A percentile compares a stretch with the other conserved stretches of the same genome.
Conservation (phyloP, 2,888 invertebrate species). For the Oligia fasciuncula region DNA sequence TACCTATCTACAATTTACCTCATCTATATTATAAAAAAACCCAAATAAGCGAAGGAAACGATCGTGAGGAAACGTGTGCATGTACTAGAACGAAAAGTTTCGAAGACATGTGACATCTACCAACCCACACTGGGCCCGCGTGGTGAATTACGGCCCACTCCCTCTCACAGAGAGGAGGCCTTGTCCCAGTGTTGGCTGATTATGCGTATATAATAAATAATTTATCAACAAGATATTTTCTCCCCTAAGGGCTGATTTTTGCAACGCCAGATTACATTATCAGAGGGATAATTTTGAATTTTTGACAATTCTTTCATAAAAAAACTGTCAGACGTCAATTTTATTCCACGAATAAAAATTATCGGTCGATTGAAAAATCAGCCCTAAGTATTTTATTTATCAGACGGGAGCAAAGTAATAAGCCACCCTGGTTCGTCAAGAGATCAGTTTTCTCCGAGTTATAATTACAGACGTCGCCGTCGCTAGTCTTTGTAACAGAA, state of each 20-base stretch:
- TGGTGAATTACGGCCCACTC: not conserved
- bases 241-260: not conserved
- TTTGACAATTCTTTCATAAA: too few relatives aligned
- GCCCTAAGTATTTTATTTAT: slow-evolving; percentile 14
- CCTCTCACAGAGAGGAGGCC: not conserved
- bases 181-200: not conserved
- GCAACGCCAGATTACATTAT: too few relatives aligned
- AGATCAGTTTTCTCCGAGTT: slow-evolving; percentile 48
- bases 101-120: too few relatives aligned
- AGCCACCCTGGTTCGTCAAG: slow-evolving; percentile 43
- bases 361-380: too few relatives aligned
- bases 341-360: too few relatives aligned
- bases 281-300: too few relatives aligned
- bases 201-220: not conserved
- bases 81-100: too few relatives aligned
- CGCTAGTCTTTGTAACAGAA: slow-evolving; percentile 66
- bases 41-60: too few relatives aligned
- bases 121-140: too few relatives aligned
- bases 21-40: not conserved
- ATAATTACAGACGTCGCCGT: slow-evolving; percentile 47
- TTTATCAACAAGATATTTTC: slow-evolving; percentile 10
- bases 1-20: slow-evolving; percentile 1
- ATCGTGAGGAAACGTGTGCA: too few relatives aligned
- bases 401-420: slow-evolving; percentile 27
- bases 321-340: too few relatives aligned